phyloP scores from a whole-genome alignment of 2,113 vertebrate genomes.

The Entomyzon cyanotis region DNA sequence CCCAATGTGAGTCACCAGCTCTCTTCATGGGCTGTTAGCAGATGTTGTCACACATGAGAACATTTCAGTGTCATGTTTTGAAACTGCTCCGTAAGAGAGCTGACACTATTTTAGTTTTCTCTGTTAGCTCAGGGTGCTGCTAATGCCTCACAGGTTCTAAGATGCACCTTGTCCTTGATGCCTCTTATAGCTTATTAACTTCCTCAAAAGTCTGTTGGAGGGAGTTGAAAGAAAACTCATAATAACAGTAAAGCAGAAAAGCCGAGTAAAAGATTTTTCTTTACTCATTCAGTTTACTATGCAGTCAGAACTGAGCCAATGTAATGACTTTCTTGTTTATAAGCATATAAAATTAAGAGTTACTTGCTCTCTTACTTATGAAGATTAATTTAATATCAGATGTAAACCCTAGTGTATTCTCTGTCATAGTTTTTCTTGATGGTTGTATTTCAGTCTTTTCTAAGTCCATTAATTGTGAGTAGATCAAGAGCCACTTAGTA shows the following conservation, averaged over 20 bases:
- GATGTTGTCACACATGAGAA: not conserved
- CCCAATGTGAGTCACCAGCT: not conserved
- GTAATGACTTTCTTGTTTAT: not conserved
- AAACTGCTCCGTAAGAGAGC: not conserved
- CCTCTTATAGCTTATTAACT: not conserved
- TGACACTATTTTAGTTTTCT: not conserved
- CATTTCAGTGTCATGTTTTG: rapidly evolving
- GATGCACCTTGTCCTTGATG: not conserved
- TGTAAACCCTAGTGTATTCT: not conserved
- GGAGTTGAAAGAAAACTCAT: not conserved
- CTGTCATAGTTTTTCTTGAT: not conserved
- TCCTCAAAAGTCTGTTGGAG: not conserved
- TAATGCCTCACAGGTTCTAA: not conserved
- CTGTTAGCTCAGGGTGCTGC: not conserved
- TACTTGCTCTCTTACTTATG: not conserved
- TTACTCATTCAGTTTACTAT: not conserved
- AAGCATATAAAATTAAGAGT: not conserved
- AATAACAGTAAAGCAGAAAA: not conserved
- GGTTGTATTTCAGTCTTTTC: not conserved
- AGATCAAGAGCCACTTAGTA: not conserved
- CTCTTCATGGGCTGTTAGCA: not conserved
- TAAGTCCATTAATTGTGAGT: not conserved
- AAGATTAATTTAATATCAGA: not conserved
- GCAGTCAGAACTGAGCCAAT: not conserved
- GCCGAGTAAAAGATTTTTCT: not conserved